Evolutionary conservation across 2,888 invertebrate species (phyloP).

Genomic region (Ornithoptera alexandrae): DNA sequence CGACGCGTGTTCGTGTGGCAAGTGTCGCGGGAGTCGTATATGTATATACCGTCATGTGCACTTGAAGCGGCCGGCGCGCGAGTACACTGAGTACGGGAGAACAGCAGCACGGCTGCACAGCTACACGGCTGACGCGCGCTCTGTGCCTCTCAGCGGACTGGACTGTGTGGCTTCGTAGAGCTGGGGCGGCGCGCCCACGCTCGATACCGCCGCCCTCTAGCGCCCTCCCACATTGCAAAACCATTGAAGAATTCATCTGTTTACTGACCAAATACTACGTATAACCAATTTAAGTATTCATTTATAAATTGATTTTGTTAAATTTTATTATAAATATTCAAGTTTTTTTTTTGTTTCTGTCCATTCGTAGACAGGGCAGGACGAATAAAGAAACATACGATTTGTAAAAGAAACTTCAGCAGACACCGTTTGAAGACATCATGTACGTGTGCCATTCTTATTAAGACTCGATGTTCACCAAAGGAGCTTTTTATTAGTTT

Average conservation of each 20-base stretch:
- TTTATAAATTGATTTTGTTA: background rate
- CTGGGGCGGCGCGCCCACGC: slow-evolving; percentile 76
- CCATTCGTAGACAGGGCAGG: background rate
- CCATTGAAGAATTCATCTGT: slow-evolving; percentile 58
- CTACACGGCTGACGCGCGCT: slow-evolving; percentile 51
- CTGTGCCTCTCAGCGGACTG: slow-evolving; percentile 57
- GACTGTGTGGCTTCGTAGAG: slow-evolving; percentile 71
- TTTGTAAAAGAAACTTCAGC: slow-evolving; percentile 9
- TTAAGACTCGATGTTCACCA: slow-evolving; percentile 9
- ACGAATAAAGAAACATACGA: slow-evolving; percentile 1
- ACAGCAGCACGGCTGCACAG: slow-evolving; percentile 20
- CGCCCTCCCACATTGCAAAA: slow-evolving; percentile 76
- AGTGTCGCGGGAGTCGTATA: slow-evolving; percentile 35
- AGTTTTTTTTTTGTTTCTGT: background rate
- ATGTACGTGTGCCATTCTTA: slow-evolving; percentile 15
- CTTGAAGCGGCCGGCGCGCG: slow-evolving; percentile 37
- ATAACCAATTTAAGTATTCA: slow-evolving; percentile 8
- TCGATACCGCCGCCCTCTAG: slow-evolving; percentile 75
- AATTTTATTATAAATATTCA: background rate
- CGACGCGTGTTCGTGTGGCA: slow-evolving; percentile 23
- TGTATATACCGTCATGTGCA: slow-evolving; percentile 44
- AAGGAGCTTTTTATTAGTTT: slow-evolving; percentile 9
- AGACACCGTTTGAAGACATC: slow-evolving; percentile 12
- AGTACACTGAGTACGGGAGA: too few species aligned
- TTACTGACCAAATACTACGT: slow-evolving; percentile 47